Base-by-base conservation (phyloP, 2,113 vertebrate genomes). In the Typhlomys cinereus region DNA sequence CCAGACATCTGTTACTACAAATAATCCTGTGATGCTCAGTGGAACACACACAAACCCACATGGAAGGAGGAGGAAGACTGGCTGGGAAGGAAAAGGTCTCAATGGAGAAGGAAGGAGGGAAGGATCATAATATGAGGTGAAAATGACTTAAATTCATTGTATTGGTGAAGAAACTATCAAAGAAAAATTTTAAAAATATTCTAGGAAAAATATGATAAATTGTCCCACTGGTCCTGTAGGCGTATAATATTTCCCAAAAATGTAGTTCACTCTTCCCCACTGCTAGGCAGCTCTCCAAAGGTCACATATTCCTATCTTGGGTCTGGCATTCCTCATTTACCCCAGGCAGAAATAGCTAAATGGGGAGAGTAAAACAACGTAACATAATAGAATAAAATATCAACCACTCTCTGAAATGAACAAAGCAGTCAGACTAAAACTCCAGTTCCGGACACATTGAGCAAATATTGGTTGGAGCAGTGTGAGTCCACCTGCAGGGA, bases 311-410 rank as follows among this genome's bases (percentile, higher is more conserved):
- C 14, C 14, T 87, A 31, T 79, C 59, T 54, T 48, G 41, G 62
- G 4, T n/a, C 62, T 48, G 67, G 48, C 39, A 83, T 52, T 29
- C 41, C 54, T 83, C 64, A 62, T 21, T 13, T 50, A 41, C 46
- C 2, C 50, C 8, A 64, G n/a, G 61, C 36, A 34, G 29, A 64
- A 69, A 92, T 67, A 70, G 57, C 23, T 88, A 69, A 67, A 54
- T 70, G 6, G 2, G 34, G 27, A 36, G 89, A 84, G 29, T 66
- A 76, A 92, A 50, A 85, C 15, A 70, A 31, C 27, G 84, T 20
- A 59, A 39, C 36, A 79, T 91, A 76, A 87, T n/a, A 89, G 18
- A 67, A 90, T 41, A 79, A 94, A 81, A 84, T 25, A 73, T 7
- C 11, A 85, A 73, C 4, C 59, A 69, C 39, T 1, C 27, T 27